A percentile compares a stretch with the other conserved stretches of the same genome.
phyloP scores from a whole-genome alignment of 2,888 invertebrate genomes.

The Prenolepis imparis region DNA sequence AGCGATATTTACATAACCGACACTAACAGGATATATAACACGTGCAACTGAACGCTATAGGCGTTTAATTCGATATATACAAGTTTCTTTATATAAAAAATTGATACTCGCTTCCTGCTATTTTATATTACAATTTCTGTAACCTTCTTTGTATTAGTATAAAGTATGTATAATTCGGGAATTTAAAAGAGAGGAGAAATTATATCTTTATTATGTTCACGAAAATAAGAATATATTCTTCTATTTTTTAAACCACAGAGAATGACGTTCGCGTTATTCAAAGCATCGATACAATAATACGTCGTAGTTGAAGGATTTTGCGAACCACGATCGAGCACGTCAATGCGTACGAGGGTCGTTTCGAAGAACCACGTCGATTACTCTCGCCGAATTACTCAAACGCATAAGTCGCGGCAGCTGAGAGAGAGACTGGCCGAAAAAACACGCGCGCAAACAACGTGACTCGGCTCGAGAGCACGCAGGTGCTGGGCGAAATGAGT shows the following conservation, averaged over 20 bases:
- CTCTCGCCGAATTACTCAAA: slow-evolving; percentile 30
- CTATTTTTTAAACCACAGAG: neutral
- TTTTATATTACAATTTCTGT: neutral
- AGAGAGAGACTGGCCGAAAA: slow-evolving; percentile 20
- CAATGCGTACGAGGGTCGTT: neutral
- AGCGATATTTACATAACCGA: neutral
- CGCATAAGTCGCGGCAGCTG: slow-evolving; percentile 47
- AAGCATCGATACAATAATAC: slow-evolving; percentile 9
- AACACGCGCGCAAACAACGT: slow-evolving; percentile 47
- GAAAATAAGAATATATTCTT: neutral
- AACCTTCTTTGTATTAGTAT: neutral
- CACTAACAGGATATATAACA: neutral
- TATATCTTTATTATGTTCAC: too few species aligned
- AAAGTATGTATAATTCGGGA: neutral
- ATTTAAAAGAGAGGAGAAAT: neutral
- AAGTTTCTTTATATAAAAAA: neutral
- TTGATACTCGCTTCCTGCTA: neutral
- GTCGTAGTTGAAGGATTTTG: neutral
- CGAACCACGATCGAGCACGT: slow-evolving; percentile 25
- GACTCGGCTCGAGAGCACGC: slow-evolving; percentile 51
- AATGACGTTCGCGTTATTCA: neutral
- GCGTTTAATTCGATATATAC: neutral
- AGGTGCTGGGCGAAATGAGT: slow-evolving; percentile 61
- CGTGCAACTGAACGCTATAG: neutral
- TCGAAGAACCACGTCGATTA: slow-evolving; percentile 31